These are phyloP conservation scores for Halichondria panicea DNA, from an alignment of 37 sponge, comb jelly and placozoan species.

Conservation along the genomic window DNA sequence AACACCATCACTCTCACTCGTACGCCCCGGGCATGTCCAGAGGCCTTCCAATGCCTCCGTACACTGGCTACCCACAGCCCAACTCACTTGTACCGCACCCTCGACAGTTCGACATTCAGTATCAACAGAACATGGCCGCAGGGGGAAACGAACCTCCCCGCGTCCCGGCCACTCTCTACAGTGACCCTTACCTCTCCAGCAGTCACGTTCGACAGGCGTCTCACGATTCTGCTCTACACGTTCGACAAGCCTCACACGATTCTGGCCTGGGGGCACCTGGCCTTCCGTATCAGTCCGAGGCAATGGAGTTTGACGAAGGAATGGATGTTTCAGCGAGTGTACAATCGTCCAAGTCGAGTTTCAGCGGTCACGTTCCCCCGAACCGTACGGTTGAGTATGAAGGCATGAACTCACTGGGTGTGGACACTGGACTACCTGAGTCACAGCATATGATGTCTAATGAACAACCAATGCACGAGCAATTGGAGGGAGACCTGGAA, in stretches of 20 bases:
- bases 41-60: slow-evolving; percentile 2
- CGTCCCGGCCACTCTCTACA: slow-evolving; percentile 41
- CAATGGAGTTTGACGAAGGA: slow-evolving; percentile 27
- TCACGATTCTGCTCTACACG: slow-evolving; percentile 70
- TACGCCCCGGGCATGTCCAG: slow-evolving; percentile 8
- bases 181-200: slow-evolving; percentile 60
- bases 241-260: slow-evolving; percentile 56
- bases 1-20: slow-evolving; percentile 60
- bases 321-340: slow-evolving; percentile 26
- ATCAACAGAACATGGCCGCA: slow-evolving; percentile 15
- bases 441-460: not conserved
- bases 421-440: slow-evolving; percentile 12
- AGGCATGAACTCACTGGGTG: no score
- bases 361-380: not conserved
- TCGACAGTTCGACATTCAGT: slow-evolving; percentile 8
- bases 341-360: not conserved
- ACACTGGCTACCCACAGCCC: not conserved
- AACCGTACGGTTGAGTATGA: not conserved
- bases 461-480: slow-evolving; percentile 22
- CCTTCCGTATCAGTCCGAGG: slow-evolving; percentile 41
- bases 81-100: slow-evolving; percentile 9
- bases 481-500: slow-evolving; percentile 15
- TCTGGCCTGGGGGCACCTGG: slow-evolving; percentile 57
- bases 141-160: slow-evolving; percentile 6
- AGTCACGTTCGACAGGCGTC: slow-evolving; percentile 50